These are phyloP conservation scores for Achlya flavicornis DNA, from an alignment of 2,888 invertebrate genomes.

Conservation along the genomic window DNA sequence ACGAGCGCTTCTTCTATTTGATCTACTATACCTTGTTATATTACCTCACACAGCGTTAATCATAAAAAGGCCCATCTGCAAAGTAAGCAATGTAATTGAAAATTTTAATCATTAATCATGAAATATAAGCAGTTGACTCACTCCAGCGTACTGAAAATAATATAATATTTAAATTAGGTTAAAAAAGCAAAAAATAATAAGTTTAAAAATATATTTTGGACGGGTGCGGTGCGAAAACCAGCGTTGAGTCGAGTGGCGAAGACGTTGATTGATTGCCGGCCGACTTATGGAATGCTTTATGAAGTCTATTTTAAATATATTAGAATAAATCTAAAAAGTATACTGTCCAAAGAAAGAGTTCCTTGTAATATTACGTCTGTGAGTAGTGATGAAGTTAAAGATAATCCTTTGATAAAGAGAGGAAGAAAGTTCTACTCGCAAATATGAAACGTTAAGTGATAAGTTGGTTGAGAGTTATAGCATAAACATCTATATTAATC, in stretches of 20 bases:
- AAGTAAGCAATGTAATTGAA: slow-evolving; percentile 16
- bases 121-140: slow-evolving; percentile 22
- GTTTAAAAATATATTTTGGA: slow-evolving; percentile 31
- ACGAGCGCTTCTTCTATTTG: no score
- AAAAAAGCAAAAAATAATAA: slow-evolving; percentile 24
- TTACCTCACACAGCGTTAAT: not conserved
- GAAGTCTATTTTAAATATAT: slow-evolving; percentile 11
- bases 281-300: slow-evolving; percentile 5
- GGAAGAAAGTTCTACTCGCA: no score
- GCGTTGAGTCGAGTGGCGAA: slow-evolving; percentile 20
- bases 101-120: slow-evolving; percentile 19
- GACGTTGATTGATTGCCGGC: slow-evolving; percentile 37
- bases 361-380: no score
- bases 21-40: no score
- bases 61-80: not conserved
- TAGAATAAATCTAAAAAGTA: not conserved
- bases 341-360: not conserved
- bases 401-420: not conserved
- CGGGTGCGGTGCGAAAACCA: slow-evolving; percentile 16
- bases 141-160: slow-evolving; percentile 14
- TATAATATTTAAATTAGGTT: slow-evolving; percentile 26
- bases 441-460: no score
- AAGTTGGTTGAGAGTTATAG: no score
- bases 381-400: no score
- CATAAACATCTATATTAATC: no score